phyloP scores from a whole-genome alignment of 2,888 invertebrate species.

The Polymixis lichenea region DNA sequence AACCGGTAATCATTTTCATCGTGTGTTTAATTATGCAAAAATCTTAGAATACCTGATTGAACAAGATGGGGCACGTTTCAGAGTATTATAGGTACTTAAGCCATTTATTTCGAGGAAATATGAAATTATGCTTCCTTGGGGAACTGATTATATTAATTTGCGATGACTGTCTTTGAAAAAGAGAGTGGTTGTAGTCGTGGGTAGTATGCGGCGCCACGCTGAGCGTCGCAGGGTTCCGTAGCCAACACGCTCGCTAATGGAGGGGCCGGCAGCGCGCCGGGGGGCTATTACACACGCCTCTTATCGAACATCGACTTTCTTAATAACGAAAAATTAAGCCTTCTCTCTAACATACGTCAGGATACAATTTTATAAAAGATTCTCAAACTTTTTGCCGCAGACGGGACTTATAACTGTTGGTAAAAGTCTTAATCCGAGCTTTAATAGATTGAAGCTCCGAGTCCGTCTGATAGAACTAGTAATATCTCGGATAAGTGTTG shows the following conservation, averaged over 20 bases:
- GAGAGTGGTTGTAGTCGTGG: conserved; percentile 71
- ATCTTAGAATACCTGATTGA: conserved; percentile 9
- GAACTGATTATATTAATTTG: conserved; percentile 74
- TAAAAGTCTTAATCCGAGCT: conserved; percentile 46
- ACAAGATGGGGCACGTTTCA: background rate
- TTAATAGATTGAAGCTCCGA: conserved; percentile 43
- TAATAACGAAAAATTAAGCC: conserved; percentile 79
- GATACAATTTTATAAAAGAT: conserved; percentile 53
- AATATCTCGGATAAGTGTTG: conserved; percentile 34
- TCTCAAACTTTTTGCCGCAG: conserved; percentile 27
- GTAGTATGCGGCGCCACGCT: conserved; percentile 76
- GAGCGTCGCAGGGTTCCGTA: conserved; percentile 81
- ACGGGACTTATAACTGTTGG: conserved; percentile 45
- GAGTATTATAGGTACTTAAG: conserved; percentile 1
- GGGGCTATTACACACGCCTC: conserved; percentile 82
- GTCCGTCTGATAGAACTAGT: conserved; percentile 26
- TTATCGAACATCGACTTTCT: conserved; percentile 83
- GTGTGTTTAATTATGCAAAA: background rate
- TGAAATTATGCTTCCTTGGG: conserved; percentile 38
- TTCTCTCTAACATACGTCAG: conserved; percentile 58
- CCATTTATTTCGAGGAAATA: conserved; percentile 9
- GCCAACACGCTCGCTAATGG: conserved; percentile 85
- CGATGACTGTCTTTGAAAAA: conserved; percentile 69
- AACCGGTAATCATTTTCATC: conserved; percentile 8
- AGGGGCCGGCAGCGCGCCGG: conserved; percentile 77